These are phyloP conservation scores for Rhegmatorhina hoffmannsi DNA, from an alignment of 2,113 vertebrate genomes.

Conservation along the genomic window DNA sequence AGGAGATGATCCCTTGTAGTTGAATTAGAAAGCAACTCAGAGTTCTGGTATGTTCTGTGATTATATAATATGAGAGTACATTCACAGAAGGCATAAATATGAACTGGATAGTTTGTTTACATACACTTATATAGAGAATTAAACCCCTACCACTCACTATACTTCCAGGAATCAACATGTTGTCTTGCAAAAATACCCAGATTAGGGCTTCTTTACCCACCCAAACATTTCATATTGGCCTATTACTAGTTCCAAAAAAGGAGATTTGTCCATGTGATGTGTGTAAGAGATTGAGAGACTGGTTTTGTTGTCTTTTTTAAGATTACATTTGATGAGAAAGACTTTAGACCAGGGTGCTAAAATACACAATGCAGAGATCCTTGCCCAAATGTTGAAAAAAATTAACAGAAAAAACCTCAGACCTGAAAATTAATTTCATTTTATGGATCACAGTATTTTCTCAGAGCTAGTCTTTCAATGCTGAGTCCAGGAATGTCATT, in stretches of 20 bases:
- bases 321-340: background rate
- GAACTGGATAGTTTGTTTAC: background rate
- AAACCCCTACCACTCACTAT: background rate
- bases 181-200: background rate
- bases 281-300: background rate
- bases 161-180: background rate
- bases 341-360: background rate
- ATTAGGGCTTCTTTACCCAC: background rate
- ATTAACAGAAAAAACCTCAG: background rate
- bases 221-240: background rate
- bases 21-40: constrained; percentile 4
- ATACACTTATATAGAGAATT: background rate
- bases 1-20: background rate
- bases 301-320: background rate
- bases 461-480: background rate
- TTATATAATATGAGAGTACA: background rate
- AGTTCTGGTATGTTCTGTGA: background rate
- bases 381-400: background rate
- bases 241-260: background rate
- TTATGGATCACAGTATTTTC: background rate
- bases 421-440: background rate
- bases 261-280: background rate
- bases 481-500: background rate
- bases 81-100: background rate
- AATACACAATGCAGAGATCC: background rate